phyloP scores from a whole-genome alignment of 37 sponge, comb jelly and placozoan species.

The Ephydatia muelleri region DNA sequence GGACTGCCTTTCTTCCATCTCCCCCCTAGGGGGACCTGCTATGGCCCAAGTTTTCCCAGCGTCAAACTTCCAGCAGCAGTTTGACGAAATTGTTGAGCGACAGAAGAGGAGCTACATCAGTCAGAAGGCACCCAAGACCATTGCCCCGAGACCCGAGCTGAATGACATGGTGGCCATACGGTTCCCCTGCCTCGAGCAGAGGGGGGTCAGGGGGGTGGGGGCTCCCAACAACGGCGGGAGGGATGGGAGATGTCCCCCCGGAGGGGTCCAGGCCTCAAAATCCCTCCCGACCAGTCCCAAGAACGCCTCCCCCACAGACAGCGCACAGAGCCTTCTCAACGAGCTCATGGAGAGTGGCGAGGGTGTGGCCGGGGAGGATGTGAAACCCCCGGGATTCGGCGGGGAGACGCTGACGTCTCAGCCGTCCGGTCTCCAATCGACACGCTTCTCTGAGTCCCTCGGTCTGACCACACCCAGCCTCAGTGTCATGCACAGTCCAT shows the following conservation, averaged over 20 bases:
- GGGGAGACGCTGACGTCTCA: no score
- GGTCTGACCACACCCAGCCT: no score
- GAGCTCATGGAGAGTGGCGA: slow-evolving; percentile 50
- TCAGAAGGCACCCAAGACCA: slow-evolving; percentile 24
- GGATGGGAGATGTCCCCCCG: not conserved
- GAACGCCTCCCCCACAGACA: slow-evolving; percentile 20
- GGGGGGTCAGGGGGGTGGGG: not conserved
- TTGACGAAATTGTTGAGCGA: slow-evolving; percentile 40
- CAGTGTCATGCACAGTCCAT: no score
- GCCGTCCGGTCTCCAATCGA: no score
- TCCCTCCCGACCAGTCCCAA: slow-evolving; percentile 61
- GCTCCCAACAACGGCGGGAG: not conserved
- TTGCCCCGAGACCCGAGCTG: slow-evolving; percentile 52
- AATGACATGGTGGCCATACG: slow-evolving; percentile 46
- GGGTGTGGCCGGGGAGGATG: not conserved
- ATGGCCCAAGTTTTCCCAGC: slow-evolving; percentile 39
- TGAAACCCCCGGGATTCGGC: no score
- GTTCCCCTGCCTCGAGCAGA: slow-evolving; percentile 3
- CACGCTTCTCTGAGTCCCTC: no score
- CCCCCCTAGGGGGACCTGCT: not conserved
- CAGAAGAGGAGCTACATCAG: slow-evolving; percentile 63
- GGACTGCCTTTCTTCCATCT: slow-evolving; percentile 10
- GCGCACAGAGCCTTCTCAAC: not conserved
- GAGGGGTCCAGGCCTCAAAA: not conserved
- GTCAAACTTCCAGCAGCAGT: slow-evolving; percentile 38